phyloP scores from a whole-genome alignment of 2,888 invertebrate species.

The Clepsis dumicolana region DNA sequence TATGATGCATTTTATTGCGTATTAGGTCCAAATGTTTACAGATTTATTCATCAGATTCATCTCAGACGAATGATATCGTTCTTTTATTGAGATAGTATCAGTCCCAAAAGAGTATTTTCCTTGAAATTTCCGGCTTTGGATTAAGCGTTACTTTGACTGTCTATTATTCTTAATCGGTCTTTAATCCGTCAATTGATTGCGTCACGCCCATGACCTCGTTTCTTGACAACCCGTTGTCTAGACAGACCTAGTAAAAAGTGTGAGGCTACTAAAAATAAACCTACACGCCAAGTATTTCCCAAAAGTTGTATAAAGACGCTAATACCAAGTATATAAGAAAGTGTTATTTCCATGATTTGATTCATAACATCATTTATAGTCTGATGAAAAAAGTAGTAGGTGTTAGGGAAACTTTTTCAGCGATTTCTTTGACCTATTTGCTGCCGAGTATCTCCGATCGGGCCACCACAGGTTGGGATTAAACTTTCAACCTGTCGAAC shows the following conservation, averaged over 20 bases:
- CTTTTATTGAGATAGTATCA: slow-evolving; percentile 5
- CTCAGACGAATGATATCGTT: slow-evolving; percentile 8
- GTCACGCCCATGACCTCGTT: slow-evolving; percentile 31
- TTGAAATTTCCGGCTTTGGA: slow-evolving; percentile 6
- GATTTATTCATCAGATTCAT: slow-evolving; percentile 4
- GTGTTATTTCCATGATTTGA: too few relatives aligned
- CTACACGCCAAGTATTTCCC: background rate
- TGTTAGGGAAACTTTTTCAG: background rate
- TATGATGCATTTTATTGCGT: slow-evolving; percentile 21
- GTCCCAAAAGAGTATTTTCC: background rate
- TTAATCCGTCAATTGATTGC: slow-evolving; percentile 35
- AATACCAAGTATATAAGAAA: background rate
- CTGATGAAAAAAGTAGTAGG: background rate
- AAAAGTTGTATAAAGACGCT: background rate
- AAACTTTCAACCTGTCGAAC: background rate
- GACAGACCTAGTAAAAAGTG: slow-evolving; percentile 16
- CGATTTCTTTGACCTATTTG: background rate
- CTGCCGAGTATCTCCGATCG: background rate
- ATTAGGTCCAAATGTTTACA: background rate
- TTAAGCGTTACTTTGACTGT: slow-evolving; percentile 6
- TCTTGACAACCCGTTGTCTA: slow-evolving; percentile 31
- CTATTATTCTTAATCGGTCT: slow-evolving; percentile 21
- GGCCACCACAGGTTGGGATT: slow-evolving; percentile 1
- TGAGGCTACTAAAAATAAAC: background rate
- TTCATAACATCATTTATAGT: too few relatives aligned